phyloP scores from a whole-genome alignment of 2,113 vertebrate genomes.

The Osmerus eperlanus region DNA sequence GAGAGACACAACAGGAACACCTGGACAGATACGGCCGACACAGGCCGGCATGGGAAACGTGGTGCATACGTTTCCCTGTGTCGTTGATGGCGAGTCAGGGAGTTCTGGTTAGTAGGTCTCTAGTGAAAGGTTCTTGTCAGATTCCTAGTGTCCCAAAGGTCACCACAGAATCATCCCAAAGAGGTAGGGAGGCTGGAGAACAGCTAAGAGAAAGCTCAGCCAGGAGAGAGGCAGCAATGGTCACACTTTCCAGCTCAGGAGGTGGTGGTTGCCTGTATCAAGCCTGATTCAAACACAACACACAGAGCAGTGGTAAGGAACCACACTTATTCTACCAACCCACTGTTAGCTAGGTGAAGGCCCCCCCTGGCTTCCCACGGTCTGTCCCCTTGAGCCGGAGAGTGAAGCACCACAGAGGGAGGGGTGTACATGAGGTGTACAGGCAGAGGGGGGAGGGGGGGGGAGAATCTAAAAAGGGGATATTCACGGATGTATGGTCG shows the following conservation, averaged over 20 bases:
- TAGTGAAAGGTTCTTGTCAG: too few species aligned
- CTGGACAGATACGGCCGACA: conserved; percentile 6
- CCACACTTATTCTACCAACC: conserved; percentile 17
- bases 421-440: conserved; percentile 11
- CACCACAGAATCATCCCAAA: background rate
- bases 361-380: conserved; percentile 30
- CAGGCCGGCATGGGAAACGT: background rate
- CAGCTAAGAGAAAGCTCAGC: conserved; percentile 72
- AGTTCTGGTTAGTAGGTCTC: background rate
- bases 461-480: conserved; percentile 64
- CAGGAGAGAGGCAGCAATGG: conserved; percentile 55
- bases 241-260: conserved; percentile 62
- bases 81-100: background rate
- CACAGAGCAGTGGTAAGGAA: conserved; percentile 25
- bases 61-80: background rate
- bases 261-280: conserved; percentile 27
- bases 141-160: too few species aligned
- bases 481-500: conserved; percentile 81
- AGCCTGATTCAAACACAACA: conserved; percentile 15
- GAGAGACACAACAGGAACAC: conserved; percentile 6
- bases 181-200: background rate
- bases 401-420: conserved; percentile 48
- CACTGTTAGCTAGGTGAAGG: background rate
- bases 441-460: conserved; percentile 23
- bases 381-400: conserved; percentile 53